These are phyloP conservation scores for Lepidostoma basale DNA, from an alignment of 1,140 invertebrate genomes.

Conservation along the genomic window DNA sequence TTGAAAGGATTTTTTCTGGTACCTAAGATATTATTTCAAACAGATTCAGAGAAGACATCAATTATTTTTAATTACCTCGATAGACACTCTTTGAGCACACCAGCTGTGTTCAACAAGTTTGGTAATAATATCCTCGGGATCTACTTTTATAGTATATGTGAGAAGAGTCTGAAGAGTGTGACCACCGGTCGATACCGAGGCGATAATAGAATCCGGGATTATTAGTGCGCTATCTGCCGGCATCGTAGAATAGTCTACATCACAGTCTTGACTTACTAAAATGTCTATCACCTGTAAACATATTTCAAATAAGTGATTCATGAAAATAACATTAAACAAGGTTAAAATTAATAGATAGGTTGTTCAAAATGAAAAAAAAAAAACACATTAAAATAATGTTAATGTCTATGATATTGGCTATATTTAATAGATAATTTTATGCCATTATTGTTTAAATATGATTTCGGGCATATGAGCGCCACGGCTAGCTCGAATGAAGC, in stretches of 20 bases:
- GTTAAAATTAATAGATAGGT: too few species aligned
- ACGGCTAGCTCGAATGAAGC: too few species aligned
- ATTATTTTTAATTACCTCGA: slow-evolving; percentile 24
- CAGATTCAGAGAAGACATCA: too few species aligned
- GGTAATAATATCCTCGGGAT: slow-evolving; percentile 50
- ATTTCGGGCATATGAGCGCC: too few species aligned
- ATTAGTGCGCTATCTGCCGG: slow-evolving; percentile 29
- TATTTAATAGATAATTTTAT: too few species aligned
- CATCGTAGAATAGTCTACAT: slow-evolving; percentile 56
- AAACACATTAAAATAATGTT: not conserved
- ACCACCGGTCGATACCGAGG: slow-evolving; percentile 51
- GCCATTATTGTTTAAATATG: too few species aligned
- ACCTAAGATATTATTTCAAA: not conserved
- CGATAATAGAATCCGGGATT: slow-evolving; percentile 56
- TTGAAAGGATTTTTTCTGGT: not conserved
- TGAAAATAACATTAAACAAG: too few species aligned
- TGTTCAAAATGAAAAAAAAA: too few species aligned
- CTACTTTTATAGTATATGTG: slow-evolving; percentile 52
- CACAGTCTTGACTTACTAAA: slow-evolving; percentile 53
- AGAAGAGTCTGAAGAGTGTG: slow-evolving; percentile 50
- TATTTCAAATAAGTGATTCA: slow-evolving; percentile 4
- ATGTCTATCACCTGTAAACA: slow-evolving; percentile 57
- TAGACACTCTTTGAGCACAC: slow-evolving; percentile 35
- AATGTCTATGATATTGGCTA: not conserved
- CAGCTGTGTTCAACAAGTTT: slow-evolving; percentile 36